Evolutionary conservation across 2,888 invertebrate genomes (phyloP).

Genomic region (Bimastos eiseni): DNA sequence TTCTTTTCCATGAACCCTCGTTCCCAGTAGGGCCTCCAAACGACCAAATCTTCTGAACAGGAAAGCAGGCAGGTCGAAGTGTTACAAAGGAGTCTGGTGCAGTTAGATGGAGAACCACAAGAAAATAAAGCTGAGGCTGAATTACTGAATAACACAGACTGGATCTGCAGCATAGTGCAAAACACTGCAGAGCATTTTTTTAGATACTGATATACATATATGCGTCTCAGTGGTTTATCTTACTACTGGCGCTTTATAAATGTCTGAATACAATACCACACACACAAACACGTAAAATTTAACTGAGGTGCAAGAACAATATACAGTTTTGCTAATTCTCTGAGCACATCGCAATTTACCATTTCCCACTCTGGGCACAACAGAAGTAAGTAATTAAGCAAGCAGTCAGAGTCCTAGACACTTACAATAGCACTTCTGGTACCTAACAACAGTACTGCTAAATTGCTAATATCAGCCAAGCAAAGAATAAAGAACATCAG

Average conservation of each 20-base stretch:
- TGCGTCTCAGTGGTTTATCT: no score
- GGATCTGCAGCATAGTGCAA: no score
- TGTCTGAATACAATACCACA: no score
- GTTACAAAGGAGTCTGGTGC: neutral
- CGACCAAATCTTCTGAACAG: conserved; percentile 64
- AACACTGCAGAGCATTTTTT: no score
- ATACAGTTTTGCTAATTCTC: neutral
- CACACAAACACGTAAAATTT: neutral
- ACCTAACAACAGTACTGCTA: no score
- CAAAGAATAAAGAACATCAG: no score
- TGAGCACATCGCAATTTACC: neutral
- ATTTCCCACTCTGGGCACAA: neutral
- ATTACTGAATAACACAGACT: neutral
- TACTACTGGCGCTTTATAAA: no score
- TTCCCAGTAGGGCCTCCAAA: conserved; percentile 70
- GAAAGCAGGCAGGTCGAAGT: neutral
- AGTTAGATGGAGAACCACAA: neutral
- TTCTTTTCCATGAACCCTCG: conserved; percentile 70
- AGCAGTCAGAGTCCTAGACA: no score
- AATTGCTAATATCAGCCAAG: no score
- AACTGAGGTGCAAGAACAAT: neutral
- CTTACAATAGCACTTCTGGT: no score
- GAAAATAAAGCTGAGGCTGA: neutral
- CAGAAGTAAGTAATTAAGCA: neutral
- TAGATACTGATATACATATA: no score